Conservation (phyloP, 2,888 invertebrate species). For the Cosmopolites sordidus region DNA sequence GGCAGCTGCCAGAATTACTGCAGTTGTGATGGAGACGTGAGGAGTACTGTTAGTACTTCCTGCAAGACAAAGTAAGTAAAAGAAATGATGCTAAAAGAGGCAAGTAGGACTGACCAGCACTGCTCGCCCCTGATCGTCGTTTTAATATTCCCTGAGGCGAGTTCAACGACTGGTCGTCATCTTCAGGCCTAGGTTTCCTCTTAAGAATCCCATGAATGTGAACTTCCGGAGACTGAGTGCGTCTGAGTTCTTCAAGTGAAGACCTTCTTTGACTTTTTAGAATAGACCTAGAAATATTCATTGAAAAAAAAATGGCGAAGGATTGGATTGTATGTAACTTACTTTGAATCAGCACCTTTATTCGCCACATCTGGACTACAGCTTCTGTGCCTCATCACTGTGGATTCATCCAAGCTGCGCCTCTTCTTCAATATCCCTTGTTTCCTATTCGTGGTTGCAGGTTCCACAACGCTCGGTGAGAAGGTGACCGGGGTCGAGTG, state of each 20-base stretch:
- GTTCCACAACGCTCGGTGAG: constrained; percentile 70
- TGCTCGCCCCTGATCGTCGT: constrained; percentile 66
- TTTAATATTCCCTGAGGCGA: constrained; percentile 76
- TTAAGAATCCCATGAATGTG: constrained; percentile 66
- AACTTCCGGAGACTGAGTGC: constrained; percentile 61
- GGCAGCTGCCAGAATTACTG: constrained; percentile 62
- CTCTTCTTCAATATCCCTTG: constrained; percentile 82
- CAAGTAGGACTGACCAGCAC: constrained; percentile 24
- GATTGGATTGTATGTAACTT: not conserved
- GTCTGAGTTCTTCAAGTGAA: constrained; percentile 65
- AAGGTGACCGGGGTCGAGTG: constrained; percentile 73
- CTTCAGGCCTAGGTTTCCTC: constrained; percentile 63
- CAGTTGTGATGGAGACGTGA: constrained; percentile 66
- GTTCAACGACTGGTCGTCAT: constrained; percentile 58
- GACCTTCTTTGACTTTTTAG: constrained; percentile 57
- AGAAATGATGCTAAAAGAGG: constrained; percentile 33
- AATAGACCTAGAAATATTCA: constrained; percentile 52
- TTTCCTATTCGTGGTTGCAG: constrained; percentile 57
- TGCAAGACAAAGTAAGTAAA: constrained; percentile 5
- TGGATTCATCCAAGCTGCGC: constrained; percentile 75
- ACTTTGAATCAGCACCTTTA: constrained; percentile 38
- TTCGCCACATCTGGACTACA: constrained; percentile 67
- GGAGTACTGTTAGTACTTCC: constrained; percentile 60
- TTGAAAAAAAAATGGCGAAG: too few species aligned
- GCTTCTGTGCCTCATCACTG: constrained; percentile 63